Evolutionary conservation across 2,797 vertebrate species (phyloP), one percentile per base, ranked within the genome.

Genomic region (Notoglanidium macrostoma): DNA sequence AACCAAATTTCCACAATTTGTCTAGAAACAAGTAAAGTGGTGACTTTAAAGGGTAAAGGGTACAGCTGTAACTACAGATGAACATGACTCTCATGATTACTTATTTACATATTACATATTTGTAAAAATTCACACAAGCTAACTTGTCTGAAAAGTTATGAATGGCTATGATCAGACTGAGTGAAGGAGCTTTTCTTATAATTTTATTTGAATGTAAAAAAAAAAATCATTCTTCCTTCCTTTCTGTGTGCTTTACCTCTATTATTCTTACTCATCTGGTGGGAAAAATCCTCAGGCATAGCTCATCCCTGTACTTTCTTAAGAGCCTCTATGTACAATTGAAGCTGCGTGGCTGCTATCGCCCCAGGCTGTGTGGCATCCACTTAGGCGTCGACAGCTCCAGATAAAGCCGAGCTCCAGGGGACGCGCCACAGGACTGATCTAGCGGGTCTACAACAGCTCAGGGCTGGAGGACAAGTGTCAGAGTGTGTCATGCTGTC

Each of bases 301-400:
- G 94, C 94, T 93, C 93, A 95, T 94, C 95, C 93, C 90, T 90
- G 91, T 85, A 92, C 92, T 94, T 92, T 91, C 92, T 94, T 95
- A 95, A 93, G 93, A 94, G 93, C 76, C 44, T 86, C 93, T 92
- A 92, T 93, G 93, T 94, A 94, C 79, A 86, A 81, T 68, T 46
- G 63, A 79, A 70, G 51, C 88, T 83, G 83, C 80, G 78, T 87
- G 81, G 82, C 73, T 83, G 73, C 87, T 83, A 51, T 83, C 32
- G 89, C 89, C 87, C 93, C 93, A 91, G 93, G 92, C 90, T 92
- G 86, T 87, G 88, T 90, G 90, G 85, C 90, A 90, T 90, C 86
- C 89, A 90, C 91, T 90, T 92, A 90, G 87, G 77, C 86, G 78
- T 90, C 90, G 88, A 90, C 91, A 92, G 88, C 87, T 79, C 55